A percentile compares a stretch with the other conserved stretches of the same genome.
These are phyloP conservation scores for Stratiolaelaps scimitus DNA, from an alignment of 1,140 invertebrate species.

Conservation along the genomic window DNA sequence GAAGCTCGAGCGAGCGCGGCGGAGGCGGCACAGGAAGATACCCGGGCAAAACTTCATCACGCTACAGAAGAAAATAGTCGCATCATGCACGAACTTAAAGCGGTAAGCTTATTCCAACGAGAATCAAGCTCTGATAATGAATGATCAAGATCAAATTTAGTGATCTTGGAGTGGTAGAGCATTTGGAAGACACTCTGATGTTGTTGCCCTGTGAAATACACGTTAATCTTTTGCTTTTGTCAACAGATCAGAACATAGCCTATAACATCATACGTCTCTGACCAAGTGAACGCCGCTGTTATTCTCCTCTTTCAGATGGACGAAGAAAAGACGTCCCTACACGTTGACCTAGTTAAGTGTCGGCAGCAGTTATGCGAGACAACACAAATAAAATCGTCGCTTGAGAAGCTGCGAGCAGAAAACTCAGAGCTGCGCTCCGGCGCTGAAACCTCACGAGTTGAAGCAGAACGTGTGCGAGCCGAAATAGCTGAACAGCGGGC, in stretches of 20 bases:
- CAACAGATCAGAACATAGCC: too few relatives aligned
- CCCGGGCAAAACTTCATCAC: constrained; percentile 20
- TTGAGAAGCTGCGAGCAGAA: constrained; percentile 12
- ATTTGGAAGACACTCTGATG: too few relatives aligned
- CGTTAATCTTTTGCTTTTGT: too few relatives aligned
- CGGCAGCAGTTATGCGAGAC: constrained; percentile 12
- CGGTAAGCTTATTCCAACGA: neutral
- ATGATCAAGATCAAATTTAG: too few relatives aligned
- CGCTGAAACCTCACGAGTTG: neutral
- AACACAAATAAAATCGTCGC: constrained; percentile 1
- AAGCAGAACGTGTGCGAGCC: neutral
- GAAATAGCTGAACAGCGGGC: neutral
- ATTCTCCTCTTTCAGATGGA: neutral
- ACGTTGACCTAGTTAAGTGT: constrained; percentile 21
- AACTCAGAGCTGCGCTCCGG: neutral
- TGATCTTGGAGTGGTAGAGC: too few relatives aligned
- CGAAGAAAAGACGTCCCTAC: constrained; percentile 18
- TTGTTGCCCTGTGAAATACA: too few relatives aligned
- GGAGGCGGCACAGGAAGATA: constrained; percentile 12
- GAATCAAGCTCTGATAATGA: too few relatives aligned
- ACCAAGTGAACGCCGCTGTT: too few relatives aligned
- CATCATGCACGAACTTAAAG: constrained; percentile 24
- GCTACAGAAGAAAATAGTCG: constrained; percentile 19
- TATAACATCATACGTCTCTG: too few relatives aligned
- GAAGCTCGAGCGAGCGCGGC: constrained; percentile 7